Conservation (phyloP, 2,888 invertebrate species). For the Pycnomerus fuliginosus region DNA sequence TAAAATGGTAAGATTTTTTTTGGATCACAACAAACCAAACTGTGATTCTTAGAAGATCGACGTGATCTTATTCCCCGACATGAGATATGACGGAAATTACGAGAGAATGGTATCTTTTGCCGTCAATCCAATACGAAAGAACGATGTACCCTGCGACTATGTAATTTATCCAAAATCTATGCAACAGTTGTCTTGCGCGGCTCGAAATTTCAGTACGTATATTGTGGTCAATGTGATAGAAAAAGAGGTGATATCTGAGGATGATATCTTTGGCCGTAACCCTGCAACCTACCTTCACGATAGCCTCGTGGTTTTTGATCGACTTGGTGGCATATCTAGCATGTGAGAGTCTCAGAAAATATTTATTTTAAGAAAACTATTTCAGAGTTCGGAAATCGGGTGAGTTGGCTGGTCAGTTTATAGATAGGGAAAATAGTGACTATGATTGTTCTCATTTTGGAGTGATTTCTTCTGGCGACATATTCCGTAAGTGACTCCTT, state of each 20-base stretch:
- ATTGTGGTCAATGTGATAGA: constrained; percentile 7
- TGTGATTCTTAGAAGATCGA: constrained; percentile 3
- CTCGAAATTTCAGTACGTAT: neutral
- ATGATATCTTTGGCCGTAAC: neutral
- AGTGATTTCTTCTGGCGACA: neutral
- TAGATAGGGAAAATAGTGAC: constrained; percentile 1
- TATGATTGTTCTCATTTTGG: constrained; percentile 1
- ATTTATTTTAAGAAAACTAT: neutral
- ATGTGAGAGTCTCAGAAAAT: neutral
- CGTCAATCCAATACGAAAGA: neutral
- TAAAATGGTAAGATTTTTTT: no score
- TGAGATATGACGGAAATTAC: neutral
- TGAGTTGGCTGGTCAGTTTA: neutral
- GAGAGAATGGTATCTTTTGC: neutral
- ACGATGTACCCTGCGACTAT: neutral
- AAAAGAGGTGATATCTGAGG: constrained; percentile 2
- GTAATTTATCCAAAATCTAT: neutral
- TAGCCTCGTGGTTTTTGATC: no score
- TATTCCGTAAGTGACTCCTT: no score
- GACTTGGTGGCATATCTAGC: no score
- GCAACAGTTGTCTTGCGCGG: constrained; percentile 8
- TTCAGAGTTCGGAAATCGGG: constrained; percentile 4
- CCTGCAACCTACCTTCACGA: no score
- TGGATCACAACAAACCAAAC: no score
- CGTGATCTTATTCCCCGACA: constrained; percentile 3